A percentile compares a stretch with the other conserved stretches of the same genome.
Conservation (phyloP, 2,113 vertebrate genomes). For the Psammodynastes pulverulentus region DNA sequence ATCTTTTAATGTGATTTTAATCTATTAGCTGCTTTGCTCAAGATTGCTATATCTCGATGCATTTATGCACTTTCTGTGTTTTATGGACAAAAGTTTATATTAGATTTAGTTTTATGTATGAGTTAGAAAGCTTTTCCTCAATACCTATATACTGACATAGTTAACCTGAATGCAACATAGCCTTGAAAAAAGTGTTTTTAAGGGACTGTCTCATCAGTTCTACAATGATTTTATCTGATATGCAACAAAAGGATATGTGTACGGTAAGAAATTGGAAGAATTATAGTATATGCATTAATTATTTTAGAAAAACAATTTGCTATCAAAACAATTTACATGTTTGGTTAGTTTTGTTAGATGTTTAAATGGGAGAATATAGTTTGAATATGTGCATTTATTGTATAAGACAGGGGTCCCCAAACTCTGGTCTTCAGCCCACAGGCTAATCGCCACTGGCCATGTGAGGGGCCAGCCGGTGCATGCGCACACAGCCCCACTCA, state of each 20-base stretch:
- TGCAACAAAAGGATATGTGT: background rate
- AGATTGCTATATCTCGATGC: slow-evolving; percentile 16
- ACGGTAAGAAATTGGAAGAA: background rate
- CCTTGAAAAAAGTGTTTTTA: background rate
- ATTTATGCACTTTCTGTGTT: background rate
- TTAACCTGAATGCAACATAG: background rate
- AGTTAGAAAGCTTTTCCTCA: background rate
- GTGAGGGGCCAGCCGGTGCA: too few relatives aligned
- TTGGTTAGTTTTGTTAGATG: background rate
- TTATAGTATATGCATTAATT: background rate
- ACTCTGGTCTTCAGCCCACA: accelerated
- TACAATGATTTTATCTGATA: background rate
- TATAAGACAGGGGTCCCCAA: too few relatives aligned
- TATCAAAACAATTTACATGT: background rate
- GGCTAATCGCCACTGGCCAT: too few relatives aligned
- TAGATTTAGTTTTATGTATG: background rate
- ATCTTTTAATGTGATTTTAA: background rate
- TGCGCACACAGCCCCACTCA: too few relatives aligned
- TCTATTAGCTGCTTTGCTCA: background rate
- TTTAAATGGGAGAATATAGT: background rate
- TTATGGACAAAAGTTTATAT: background rate
- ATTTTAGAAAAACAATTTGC: background rate
- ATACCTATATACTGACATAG: too few relatives aligned
- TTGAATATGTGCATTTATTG: background rate
- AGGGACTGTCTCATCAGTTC: background rate